These are phyloP conservation scores for Drosophila atroscutellata DNA, from an alignment of 2,888 invertebrate species.

Conservation along the genomic window DNA sequence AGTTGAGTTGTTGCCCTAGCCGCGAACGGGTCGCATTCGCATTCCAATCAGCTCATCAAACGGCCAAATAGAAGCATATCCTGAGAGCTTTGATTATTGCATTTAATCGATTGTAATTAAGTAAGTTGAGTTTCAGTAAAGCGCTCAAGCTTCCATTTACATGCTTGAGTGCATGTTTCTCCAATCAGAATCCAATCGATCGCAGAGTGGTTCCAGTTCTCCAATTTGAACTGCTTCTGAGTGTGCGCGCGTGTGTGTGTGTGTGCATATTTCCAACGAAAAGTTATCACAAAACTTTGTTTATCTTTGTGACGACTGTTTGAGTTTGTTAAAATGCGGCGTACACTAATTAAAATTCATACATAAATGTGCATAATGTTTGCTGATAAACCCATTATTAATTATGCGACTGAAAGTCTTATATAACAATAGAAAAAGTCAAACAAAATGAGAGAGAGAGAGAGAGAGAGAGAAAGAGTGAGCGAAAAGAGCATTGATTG, in stretches of 20 bases:
- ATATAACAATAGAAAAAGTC: slow-evolving; percentile 57
- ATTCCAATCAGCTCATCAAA: slow-evolving; percentile 42
- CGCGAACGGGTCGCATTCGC: slow-evolving; percentile 55
- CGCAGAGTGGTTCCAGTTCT: slow-evolving; percentile 1
- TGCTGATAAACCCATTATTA: slow-evolving; percentile 20
- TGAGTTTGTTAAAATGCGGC: slow-evolving; percentile 21
- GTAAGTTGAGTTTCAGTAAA: slow-evolving; percentile 34
- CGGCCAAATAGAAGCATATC: slow-evolving; percentile 17
- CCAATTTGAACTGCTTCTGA: slow-evolving; percentile 7
- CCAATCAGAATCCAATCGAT: slow-evolving; percentile 28
- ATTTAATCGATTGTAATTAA: slow-evolving; percentile 35
- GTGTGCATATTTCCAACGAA: slow-evolving; percentile 43
- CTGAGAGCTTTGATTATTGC: slow-evolving; percentile 19
- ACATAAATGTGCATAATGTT: slow-evolving; percentile 15
- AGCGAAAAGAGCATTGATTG: slow-evolving; percentile 15
- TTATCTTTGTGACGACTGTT: slow-evolving; percentile 59
- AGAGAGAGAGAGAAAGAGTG: slow-evolving; percentile 15
- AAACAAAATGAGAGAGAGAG: slow-evolving; percentile 23
- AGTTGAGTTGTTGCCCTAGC: slow-evolving; percentile 70
- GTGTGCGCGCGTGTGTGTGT: slow-evolving; percentile 4
- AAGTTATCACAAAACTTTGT: slow-evolving; percentile 65
- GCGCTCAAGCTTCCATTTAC: slow-evolving; percentile 10
- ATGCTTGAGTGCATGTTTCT: background rate
- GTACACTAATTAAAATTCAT: slow-evolving; percentile 10
- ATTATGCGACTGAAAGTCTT: slow-evolving; percentile 47